Percentiles rank a stretch among this genome's conserved stretches.
phyloP scores from a whole-genome alignment of 2,797 vertebrate genomes.

The Characodon lateralis region DNA sequence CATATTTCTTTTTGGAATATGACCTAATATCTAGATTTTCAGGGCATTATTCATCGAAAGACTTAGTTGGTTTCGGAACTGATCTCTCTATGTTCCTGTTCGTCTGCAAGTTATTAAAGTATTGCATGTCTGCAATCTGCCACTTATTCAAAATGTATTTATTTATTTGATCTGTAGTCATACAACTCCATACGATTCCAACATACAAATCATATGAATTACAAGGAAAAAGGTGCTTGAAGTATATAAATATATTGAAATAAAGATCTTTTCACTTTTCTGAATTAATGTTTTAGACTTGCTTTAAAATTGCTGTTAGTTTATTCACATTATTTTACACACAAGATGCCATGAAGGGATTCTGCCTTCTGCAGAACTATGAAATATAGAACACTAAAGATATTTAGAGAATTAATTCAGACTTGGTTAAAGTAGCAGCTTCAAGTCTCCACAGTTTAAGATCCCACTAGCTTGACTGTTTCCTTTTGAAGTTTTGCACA shows the following conservation, averaged over 20 bases:
- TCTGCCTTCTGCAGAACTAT: background rate
- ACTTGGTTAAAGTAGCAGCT: background rate
- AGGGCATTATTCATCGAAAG: slow-evolving; percentile 13
- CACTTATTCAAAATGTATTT: background rate
- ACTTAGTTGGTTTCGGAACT: slow-evolving; percentile 40
- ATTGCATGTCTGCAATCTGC: slow-evolving; percentile 25
- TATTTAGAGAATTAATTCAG: background rate
- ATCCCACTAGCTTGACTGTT: background rate
- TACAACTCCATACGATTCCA: slow-evolving; percentile 27
- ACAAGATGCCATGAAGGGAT: background rate
- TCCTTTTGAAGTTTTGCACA: background rate
- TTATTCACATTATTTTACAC: background rate
- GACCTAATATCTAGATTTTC: slow-evolving; percentile 25
- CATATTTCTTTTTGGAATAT: slow-evolving; percentile 36
- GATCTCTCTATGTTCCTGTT: slow-evolving; percentile 39
- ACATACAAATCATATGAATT: too few species aligned
- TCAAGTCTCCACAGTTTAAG: background rate
- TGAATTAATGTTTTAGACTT: background rate
- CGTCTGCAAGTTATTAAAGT: slow-evolving; percentile 54
- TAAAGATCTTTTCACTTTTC: too few species aligned
- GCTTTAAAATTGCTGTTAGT: background rate
- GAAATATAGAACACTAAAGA: background rate
- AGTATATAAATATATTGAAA: too few species aligned
- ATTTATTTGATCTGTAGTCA: slow-evolving; percentile 20
- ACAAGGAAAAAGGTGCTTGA: too few species aligned